phyloP scores from a whole-genome alignment of 2,797 vertebrate species.

The Sebastes steindachneri region DNA sequence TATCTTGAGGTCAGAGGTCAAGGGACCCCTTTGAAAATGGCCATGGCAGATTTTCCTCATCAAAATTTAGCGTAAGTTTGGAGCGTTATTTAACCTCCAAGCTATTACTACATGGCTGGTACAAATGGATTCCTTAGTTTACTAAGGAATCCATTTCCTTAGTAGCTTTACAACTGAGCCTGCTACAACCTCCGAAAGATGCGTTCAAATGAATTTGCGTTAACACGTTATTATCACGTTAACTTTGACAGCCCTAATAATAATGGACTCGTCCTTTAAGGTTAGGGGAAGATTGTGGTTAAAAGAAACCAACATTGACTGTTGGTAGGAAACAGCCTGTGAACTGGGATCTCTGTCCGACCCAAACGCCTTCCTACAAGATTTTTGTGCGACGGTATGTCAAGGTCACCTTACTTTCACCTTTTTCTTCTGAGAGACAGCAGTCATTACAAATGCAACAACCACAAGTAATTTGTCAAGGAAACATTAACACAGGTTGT shows the following conservation, averaged over 20 bases:
- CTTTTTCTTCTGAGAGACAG: not conserved
- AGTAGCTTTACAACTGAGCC: too few species aligned
- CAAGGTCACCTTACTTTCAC: not conserved
- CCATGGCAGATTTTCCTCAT: too few species aligned
- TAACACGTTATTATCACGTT: too few species aligned
- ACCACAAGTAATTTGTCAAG: not conserved
- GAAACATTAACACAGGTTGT: not conserved
- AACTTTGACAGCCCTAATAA: not conserved
- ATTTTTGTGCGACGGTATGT: not conserved
- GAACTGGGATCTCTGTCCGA: not conserved
- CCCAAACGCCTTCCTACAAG: not conserved
- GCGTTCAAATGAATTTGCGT: too few species aligned
- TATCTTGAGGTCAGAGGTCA: too few species aligned
- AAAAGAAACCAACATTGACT: not conserved
- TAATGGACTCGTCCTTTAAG: not conserved
- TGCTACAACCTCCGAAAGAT: too few species aligned
- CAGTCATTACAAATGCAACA: not conserved
- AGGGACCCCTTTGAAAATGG: too few species aligned
- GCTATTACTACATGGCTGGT: too few species aligned
- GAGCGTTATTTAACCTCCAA: too few species aligned
- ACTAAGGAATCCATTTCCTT: too few species aligned
- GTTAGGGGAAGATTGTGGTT: not conserved
- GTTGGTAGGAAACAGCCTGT: not conserved
- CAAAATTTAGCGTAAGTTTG: too few species aligned
- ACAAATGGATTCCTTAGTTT: too few species aligned